Percentiles rank a stretch among this genome's conserved stretches.
phyloP scores from a whole-genome alignment of 2,113 vertebrate species.

The Oostethus manadensis region DNA sequence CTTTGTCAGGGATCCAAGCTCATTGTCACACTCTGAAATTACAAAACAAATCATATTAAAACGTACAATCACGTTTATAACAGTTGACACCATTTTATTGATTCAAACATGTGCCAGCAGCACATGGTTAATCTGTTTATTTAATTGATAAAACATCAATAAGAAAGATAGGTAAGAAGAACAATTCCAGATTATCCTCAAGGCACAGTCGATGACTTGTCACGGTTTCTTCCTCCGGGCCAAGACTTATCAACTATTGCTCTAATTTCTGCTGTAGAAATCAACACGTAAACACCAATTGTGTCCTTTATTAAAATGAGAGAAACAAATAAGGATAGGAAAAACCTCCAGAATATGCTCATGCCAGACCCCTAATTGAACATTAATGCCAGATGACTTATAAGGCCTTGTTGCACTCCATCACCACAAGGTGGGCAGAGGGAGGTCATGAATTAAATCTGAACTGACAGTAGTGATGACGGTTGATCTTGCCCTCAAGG shows the following conservation, averaged over 20 bases:
- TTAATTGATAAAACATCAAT: neutral
- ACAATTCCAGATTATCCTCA: constrained; percentile 1
- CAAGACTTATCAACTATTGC: neutral
- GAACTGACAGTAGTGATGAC: constrained; percentile 58
- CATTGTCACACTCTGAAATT: neutral
- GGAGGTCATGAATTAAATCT: constrained; percentile 53
- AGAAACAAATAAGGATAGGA: neutral
- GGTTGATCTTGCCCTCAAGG: constrained; percentile 49
- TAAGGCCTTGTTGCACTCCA: constrained; percentile 38
- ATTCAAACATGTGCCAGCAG: neutral
- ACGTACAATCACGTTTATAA: neutral
- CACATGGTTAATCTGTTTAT: neutral
- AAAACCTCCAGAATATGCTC: neutral
- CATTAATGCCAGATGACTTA: constrained; percentile 44
- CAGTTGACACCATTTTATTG: neutral
- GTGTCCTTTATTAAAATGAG: neutral
- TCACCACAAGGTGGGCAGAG: constrained; percentile 44
- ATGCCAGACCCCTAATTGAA: constrained; percentile 41
- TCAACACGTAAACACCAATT: neutral
- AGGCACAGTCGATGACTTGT: constrained; percentile 4
- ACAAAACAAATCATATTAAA: neutral
- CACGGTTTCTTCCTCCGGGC: neutral
- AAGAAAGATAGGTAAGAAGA: neutral
- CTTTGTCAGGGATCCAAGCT: constrained; percentile 18
- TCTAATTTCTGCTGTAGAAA: neutral